A percentile compares a stretch with the other conserved stretches of the same genome.
phyloP scores from a whole-genome alignment of 1,140 invertebrate species.

The Drosophila albomicans region DNA sequence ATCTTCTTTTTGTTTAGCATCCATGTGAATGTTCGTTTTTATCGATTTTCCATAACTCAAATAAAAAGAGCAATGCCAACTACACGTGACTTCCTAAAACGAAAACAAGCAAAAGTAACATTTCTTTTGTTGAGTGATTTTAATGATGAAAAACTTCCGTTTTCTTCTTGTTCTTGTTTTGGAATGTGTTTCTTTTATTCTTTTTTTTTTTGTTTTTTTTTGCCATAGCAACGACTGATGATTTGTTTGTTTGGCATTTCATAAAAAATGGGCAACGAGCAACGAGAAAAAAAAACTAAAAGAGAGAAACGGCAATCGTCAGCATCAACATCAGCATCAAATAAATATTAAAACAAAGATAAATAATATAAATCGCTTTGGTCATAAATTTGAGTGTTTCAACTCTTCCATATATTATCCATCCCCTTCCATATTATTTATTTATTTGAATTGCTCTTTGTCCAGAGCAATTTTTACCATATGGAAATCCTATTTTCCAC shows the following conservation, averaged over 20 bases:
- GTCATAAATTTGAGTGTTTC: constrained; percentile 22
- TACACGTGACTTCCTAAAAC: background rate
- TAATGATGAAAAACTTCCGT: constrained; percentile 74
- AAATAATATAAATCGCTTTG: constrained; percentile 58
- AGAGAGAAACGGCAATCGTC: constrained; percentile 21
- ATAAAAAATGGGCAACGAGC: constrained; percentile 6
- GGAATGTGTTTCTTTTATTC: constrained; percentile 24
- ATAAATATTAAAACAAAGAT: constrained; percentile 45
- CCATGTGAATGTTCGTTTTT: no score
- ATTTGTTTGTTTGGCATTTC: constrained; percentile 51
- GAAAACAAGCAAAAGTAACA: constrained; percentile 17
- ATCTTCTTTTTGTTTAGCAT: background rate
- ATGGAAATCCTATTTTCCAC: constrained; percentile 20
- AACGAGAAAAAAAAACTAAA: background rate
- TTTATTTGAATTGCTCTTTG: constrained; percentile 36
- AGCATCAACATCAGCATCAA: constrained; percentile 25
- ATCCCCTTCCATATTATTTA: constrained; percentile 21
- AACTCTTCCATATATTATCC: constrained; percentile 20
- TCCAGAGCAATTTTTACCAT: constrained; percentile 5
- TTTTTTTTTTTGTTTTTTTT: background rate
- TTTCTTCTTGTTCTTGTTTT: background rate
- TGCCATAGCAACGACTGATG: constrained; percentile 16
- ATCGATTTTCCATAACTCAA: constrained; percentile 7
- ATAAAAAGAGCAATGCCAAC: background rate
- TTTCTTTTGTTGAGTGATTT: constrained; percentile 51